Percentiles rank a stretch among this genome's conserved stretches.
These are phyloP conservation scores for Tetraneura akinire DNA, from an alignment of 1,140 invertebrate genomes.

Conservation along the genomic window DNA sequence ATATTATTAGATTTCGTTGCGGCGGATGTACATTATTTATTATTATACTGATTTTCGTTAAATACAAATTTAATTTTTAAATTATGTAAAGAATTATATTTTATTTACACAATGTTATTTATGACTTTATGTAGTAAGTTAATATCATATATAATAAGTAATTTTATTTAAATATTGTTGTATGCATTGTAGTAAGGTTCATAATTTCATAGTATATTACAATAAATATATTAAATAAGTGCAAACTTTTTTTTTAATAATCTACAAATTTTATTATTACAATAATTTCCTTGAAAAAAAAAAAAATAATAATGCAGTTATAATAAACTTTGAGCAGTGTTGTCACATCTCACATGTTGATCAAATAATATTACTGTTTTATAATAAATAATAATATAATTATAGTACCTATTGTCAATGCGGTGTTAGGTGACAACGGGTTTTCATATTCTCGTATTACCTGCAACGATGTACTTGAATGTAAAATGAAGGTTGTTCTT, in stretches of 20 bases:
- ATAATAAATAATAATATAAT: constrained; percentile 26
- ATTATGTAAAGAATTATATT: constrained; percentile 5
- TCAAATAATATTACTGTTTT: constrained; percentile 34
- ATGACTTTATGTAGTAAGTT: not conserved
- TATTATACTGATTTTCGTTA: not conserved
- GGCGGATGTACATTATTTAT: too few species aligned
- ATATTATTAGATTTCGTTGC: too few species aligned
- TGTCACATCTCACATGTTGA: constrained; percentile 39
- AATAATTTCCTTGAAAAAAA: not conserved
- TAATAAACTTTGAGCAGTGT: constrained; percentile 15
- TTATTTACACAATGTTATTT: too few species aligned
- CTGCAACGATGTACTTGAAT: not conserved
- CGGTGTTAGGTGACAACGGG: constrained; percentile 43
- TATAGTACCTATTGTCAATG: constrained; percentile 20
- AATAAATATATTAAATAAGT: too few species aligned
- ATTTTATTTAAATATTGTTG: too few species aligned
- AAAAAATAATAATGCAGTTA: not conserved
- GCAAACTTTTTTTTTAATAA: too few species aligned
- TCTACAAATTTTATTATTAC: too few species aligned
- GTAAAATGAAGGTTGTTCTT: constrained; percentile 30
- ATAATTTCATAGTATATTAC: too few species aligned
- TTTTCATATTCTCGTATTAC: constrained; percentile 47
- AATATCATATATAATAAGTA: too few species aligned
- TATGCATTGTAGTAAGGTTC: too few species aligned
- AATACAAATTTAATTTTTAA: not conserved